Conservation (phyloP, 2,797 vertebrate genomes). For the Sebastes flavidus region DNA sequence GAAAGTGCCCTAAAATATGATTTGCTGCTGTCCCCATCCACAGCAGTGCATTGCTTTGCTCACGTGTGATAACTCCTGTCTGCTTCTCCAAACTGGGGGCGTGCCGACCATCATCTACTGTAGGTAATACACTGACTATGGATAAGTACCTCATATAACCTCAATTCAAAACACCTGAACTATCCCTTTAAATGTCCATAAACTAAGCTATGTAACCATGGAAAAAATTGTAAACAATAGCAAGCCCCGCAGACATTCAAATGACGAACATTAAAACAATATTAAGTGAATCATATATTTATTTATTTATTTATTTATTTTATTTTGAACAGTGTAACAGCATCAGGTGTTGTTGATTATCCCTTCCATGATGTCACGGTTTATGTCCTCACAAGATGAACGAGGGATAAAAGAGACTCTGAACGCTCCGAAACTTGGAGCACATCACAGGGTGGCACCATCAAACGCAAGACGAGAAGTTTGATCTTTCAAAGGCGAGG, state of each 20-base stretch:
- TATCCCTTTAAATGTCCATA: neutral
- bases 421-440: constrained; percentile 39
- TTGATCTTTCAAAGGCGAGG: constrained; percentile 71
- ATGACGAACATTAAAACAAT: neutral
- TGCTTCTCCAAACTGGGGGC: too few relatives aligned
- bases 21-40: too few relatives aligned
- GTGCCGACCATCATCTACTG: too few relatives aligned
- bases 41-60: too few relatives aligned
- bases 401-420: constrained; percentile 38
- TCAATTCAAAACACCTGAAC: too few relatives aligned
- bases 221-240: neutral
- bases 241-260: neutral
- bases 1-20: too few relatives aligned
- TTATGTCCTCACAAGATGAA: constrained; percentile 29
- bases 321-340: neutral
- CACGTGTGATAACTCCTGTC: too few relatives aligned
- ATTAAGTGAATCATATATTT: neutral
- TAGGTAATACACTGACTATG: too few relatives aligned
- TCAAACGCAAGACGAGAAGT: constrained; percentile 66
- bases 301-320: too few relatives aligned
- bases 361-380: neutral
- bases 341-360: neutral
- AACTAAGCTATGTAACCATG: neutral
- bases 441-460: constrained; percentile 50
- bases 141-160: too few relatives aligned